Percentiles rank a stretch among this genome's conserved stretches.
Evolutionary conservation across 2,888 invertebrate genomes (phyloP).

Genomic region (Diaphora mendica): DNA sequence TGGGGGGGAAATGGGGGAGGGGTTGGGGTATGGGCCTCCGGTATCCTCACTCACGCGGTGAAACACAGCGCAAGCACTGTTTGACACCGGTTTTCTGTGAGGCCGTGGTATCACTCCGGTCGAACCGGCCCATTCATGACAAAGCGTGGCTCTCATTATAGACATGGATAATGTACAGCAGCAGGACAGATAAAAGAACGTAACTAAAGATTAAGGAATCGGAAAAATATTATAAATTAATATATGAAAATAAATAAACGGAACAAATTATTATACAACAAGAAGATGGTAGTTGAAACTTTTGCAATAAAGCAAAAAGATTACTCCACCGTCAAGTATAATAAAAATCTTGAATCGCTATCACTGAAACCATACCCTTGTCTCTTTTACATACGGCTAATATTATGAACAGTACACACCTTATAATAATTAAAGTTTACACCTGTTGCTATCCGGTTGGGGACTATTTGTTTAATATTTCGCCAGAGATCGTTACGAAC

Average conservation of each 20-base stretch:
- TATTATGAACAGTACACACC: conserved; percentile 24
- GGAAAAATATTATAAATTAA: no score
- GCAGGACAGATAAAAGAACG: not conserved
- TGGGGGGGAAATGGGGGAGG: no score
- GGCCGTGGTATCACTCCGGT: no score
- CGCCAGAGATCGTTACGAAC: not conserved
- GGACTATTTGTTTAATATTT: not conserved
- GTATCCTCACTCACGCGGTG: no score
- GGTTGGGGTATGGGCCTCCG: no score
- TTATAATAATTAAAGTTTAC: conserved; percentile 40
- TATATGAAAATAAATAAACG: no score
- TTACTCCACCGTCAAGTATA: not conserved
- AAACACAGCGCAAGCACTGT: no score
- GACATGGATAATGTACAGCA: not conserved
- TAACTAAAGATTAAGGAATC: not conserved
- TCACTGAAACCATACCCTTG: conserved; percentile 2
- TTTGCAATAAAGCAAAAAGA: not conserved
- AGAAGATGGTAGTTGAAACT: not conserved
- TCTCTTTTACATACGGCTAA: conserved; percentile 28
- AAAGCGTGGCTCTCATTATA: no score
- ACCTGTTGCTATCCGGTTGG: conserved; percentile 24
- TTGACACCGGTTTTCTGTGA: no score
- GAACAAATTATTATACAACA: no score
- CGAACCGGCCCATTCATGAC: no score
- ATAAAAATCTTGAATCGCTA: not conserved